Evolutionary conservation across 2,113 vertebrate genomes (phyloP).

Genomic region (Turdus rufiventris): DNA sequence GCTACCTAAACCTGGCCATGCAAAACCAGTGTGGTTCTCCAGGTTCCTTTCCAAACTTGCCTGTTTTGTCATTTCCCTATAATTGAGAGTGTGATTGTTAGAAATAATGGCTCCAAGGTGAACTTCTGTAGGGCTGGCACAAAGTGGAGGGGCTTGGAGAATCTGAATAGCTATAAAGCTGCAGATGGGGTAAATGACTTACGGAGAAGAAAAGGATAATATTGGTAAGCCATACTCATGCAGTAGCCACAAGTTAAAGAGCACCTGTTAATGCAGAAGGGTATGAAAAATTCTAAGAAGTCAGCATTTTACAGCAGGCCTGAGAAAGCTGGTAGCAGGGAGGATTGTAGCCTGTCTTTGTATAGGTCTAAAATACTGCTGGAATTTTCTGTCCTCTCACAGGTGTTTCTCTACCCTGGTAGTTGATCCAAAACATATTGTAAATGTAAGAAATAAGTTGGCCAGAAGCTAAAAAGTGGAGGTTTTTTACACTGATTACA

Average conservation of each 20-base stretch:
- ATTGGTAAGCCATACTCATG: fast-evolving
- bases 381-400: neutral
- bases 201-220: neutral
- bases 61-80: neutral
- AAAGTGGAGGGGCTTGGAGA: neutral
- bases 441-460: neutral
- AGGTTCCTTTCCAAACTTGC: neutral
- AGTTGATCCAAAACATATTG: neutral
- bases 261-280: neutral
- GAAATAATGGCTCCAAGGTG: neutral
- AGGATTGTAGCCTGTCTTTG: neutral
- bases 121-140: neutral
- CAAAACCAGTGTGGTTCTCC: neutral
- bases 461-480: neutral
- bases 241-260: neutral
- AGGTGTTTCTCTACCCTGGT: neutral
- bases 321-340: neutral
- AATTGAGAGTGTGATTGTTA: fast-evolving
- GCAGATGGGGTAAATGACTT: neutral
- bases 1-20: neutral
- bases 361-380: neutral
- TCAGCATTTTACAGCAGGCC: neutral
- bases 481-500: neutral
- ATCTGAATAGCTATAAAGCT: neutral
- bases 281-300: neutral